phyloP scores from a whole-genome alignment of 1,140 invertebrate species.

The Leptinotarsa undecemlineata region DNA sequence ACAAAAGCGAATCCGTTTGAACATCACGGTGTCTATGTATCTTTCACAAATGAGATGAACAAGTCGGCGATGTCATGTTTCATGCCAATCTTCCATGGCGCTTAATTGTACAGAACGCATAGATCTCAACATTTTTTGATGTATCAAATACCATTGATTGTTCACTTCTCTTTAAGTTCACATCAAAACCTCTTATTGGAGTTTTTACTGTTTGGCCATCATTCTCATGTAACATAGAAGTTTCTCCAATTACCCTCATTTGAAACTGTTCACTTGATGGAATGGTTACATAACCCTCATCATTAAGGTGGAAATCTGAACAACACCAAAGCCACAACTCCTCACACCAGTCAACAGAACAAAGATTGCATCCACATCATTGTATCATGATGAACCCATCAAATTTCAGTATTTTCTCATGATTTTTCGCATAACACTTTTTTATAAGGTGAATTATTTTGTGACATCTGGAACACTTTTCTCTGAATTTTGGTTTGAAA shows the following conservation, averaged over 20 bases:
- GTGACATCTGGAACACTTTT: not conserved
- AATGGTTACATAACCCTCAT: not conserved
- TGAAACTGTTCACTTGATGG: not conserved
- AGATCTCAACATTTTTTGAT: too few relatives aligned
- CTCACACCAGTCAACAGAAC: not conserved
- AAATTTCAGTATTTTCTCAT: not conserved
- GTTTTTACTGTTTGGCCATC: not conserved
- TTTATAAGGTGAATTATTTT: not conserved
- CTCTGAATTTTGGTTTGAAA: not conserved
- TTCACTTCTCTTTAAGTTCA: not conserved
- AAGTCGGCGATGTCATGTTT: too few relatives aligned
- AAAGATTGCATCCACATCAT: not conserved
- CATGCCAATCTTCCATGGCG: too few relatives aligned
- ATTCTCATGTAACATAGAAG: not conserved
- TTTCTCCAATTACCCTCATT: not conserved
- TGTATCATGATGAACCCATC: not conserved
- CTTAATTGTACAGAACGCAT: too few relatives aligned
- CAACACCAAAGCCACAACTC: not conserved
- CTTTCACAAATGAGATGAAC: too few relatives aligned
- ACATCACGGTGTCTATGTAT: too few relatives aligned
- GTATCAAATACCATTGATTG: too few relatives aligned
- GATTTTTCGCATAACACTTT: not conserved
- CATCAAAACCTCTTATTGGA: not conserved
- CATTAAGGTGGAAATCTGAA: not conserved
- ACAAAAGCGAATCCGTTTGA: too few relatives aligned